Evolutionary conservation across 1,140 invertebrate genomes (phyloP), one percentile per base, ranked within the genome.

Genomic region (Drosophila punjabiensis): DNA sequence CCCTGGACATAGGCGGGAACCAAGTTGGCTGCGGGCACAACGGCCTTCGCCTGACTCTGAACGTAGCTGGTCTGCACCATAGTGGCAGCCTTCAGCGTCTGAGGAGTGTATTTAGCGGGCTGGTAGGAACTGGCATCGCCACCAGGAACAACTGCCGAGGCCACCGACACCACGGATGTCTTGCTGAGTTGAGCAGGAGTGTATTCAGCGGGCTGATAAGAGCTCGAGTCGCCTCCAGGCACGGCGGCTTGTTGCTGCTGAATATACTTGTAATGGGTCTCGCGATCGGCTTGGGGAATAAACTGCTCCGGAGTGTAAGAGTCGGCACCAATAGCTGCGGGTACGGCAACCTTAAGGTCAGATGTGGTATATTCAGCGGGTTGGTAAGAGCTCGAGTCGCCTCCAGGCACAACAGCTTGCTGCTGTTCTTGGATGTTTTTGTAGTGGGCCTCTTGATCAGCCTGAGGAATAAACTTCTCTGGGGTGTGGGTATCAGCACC

Each of bases 401-500:
- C 37, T n/a, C 65, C 66, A 16, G 71, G 33, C 9, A 43, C 14
- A 7, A 53, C 30, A 10, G 50, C 10, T 6, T 50, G 24, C 28
- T 69, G 24, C 47, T 75, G 63, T 4, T 62, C 37, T n/a, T 82
- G 74, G 14, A 64, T 10, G 7, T 82, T 78, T 28, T 39, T 58
- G 43, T 78, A 64, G 55, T 82, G 74, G 2, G 79, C 79, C 32
- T 78, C 48, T 4, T 28, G 74, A 32, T 64, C 81, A 0, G 56
- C 76, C 10, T 79, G 60, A 0, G 79, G 79, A 32, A 82, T 82
- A 16, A 82, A 82, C 43, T 82, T 33, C 37, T 82, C 79, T 0
- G 80, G 79, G 1, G 79, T 74, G 33, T 84, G 60, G 0, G 65
- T 75, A 18, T 85, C 64, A 5, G 74, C 79, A 5, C 82, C 82